phyloP scores from a whole-genome alignment of 2,888 invertebrate species.

The Dryomyza anilis region DNA sequence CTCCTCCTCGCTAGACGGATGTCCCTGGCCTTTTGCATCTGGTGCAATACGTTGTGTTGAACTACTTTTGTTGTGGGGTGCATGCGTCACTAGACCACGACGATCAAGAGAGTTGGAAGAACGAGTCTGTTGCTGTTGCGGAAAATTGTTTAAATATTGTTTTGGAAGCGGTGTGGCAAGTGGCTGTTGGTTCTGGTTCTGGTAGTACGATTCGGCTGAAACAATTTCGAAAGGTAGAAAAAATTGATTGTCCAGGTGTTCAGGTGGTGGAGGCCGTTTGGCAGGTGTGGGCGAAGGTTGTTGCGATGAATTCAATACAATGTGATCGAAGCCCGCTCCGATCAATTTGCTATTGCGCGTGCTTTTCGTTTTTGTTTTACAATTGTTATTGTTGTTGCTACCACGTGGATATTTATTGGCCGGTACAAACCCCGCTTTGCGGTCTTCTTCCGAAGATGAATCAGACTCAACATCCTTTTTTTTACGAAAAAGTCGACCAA shows the following conservation, averaged over 20 bases:
- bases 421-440: slow-evolving; percentile 59
- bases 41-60: slow-evolving; percentile 45
- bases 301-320: slow-evolving; percentile 62
- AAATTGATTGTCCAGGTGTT: slow-evolving; percentile 60
- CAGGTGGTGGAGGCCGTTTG: slow-evolving; percentile 25
- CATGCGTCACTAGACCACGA: slow-evolving; percentile 31
- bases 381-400: slow-evolving; percentile 50
- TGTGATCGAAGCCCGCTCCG: slow-evolving; percentile 70
- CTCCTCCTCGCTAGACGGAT: slow-evolving; percentile 56
- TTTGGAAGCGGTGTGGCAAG: slow-evolving; percentile 33
- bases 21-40: slow-evolving; percentile 26
- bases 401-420: slow-evolving; percentile 50
- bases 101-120: slow-evolving; percentile 55
- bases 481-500: slow-evolving; percentile 78
- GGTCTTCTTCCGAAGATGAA: slow-evolving; percentile 61
- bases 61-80: slow-evolving; percentile 39
- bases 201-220: slow-evolving; percentile 48
- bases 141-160: slow-evolving; percentile 34
- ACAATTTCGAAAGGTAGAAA: slow-evolving; percentile 57
- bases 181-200: slow-evolving; percentile 35
- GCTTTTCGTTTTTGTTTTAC: slow-evolving; percentile 42
- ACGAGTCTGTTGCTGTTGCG: slow-evolving; percentile 38
- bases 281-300: slow-evolving; percentile 21
- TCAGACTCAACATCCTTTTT: slow-evolving; percentile 66
- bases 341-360: slow-evolving; percentile 60